phyloP scores from a whole-genome alignment of 1,140 invertebrate genomes.

The Sarcophaga peregrina region DNA sequence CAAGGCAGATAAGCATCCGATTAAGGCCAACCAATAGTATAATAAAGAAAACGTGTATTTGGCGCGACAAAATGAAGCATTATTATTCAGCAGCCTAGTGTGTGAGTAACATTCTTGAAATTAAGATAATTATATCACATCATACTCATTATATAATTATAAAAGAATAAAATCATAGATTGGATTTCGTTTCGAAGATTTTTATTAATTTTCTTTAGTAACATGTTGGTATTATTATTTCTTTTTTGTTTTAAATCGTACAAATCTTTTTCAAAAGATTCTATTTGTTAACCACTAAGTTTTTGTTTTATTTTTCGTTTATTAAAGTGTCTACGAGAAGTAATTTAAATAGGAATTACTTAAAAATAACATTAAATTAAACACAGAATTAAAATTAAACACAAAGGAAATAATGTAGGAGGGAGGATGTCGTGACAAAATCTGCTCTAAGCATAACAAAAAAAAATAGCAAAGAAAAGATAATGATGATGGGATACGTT shows the following conservation, averaged over 20 bases:
- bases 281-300: background rate
- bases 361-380: slow-evolving; percentile 23
- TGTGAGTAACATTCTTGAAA: too few species aligned
- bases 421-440: background rate
- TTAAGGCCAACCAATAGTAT: too few species aligned
- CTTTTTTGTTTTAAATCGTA: background rate
- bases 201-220: slow-evolving; percentile 34
- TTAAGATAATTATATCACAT: too few species aligned
- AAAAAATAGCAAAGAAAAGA: background rate
- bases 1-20: too few species aligned
- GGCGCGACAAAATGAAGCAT: too few species aligned
- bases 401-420: background rate
- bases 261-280: background rate
- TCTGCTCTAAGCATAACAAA: background rate
- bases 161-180: too few species aligned
- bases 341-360: background rate
- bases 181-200: background rate
- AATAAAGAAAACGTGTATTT: too few species aligned
- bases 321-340: background rate
- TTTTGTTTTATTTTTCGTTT: background rate
- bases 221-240: background rate
- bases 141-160: too few species aligned
- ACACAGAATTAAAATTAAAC: background rate
- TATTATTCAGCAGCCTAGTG: too few species aligned
- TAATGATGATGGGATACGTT: background rate